These are phyloP conservation scores for Tiliacea aurago DNA, from an alignment of 2,888 invertebrate genomes.

Conservation along the genomic window DNA sequence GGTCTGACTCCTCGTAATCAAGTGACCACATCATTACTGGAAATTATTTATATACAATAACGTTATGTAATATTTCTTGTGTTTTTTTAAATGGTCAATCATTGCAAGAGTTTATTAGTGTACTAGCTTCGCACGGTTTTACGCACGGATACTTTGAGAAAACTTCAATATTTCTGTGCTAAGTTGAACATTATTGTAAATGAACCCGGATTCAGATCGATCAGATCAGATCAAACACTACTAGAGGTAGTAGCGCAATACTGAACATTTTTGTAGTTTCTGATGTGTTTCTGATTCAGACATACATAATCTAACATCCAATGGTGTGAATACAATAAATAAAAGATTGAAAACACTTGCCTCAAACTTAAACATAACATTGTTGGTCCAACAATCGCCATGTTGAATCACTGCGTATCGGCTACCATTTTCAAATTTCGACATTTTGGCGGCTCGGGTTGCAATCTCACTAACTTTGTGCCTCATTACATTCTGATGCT, in stretches of 20 bases:
- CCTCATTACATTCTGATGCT: slow-evolving; percentile 62
- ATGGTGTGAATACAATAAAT: neutral
- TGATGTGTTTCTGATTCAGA: neutral
- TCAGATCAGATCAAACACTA: neutral
- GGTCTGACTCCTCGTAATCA: neutral
- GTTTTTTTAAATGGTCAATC: neutral
- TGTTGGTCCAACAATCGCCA: slow-evolving; percentile 79
- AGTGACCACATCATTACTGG: neutral
- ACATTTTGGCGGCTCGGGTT: slow-evolving; percentile 41
- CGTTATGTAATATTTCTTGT: neutral
- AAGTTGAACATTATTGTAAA: too few relatives aligned
- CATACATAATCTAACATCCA: too few relatives aligned
- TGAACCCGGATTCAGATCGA: too few relatives aligned
- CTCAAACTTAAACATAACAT: slow-evolving; percentile 73
- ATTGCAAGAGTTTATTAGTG: neutral
- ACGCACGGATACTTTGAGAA: too few relatives aligned
- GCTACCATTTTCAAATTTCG: slow-evolving; percentile 55
- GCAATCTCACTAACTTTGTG: slow-evolving; percentile 49
- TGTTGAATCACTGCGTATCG: slow-evolving; percentile 73
- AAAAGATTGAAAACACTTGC: slow-evolving; percentile 55
- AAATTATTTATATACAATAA: neutral
- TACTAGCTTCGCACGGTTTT: too few relatives aligned
- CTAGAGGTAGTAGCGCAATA: too few relatives aligned
- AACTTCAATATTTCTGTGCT: too few relatives aligned
- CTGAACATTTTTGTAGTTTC: neutral